Base-by-base conservation (phyloP, 2,797 vertebrate species). In the Silurus lanzhouensis region DNA sequence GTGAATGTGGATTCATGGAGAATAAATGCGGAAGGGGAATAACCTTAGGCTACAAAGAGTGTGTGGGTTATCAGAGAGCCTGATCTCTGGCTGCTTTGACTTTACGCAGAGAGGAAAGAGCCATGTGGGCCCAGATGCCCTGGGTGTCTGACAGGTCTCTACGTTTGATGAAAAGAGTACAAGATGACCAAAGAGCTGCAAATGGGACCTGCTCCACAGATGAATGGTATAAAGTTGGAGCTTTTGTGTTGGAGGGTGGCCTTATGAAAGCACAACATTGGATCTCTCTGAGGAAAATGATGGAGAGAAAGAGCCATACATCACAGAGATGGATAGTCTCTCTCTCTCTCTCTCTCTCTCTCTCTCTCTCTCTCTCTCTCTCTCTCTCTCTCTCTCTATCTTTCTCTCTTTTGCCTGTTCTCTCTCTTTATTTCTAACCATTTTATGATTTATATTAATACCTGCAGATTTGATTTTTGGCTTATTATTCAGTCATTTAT, bases 11-110 rank as follows among this genome's bases (percentile, higher is more conserved):
- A 84, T 66, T 52, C 52, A 68, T 82, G 84, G 85, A 83, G 87
- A 83, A 67, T 57, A 38, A 67, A 81, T 52, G 61, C 81, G 77
- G 71, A 82, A 83, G 9, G 87, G 81, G 85, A 89, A 83, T 90
- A 88, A 89, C 85, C 86, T 91, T 89, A 86, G 55, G 80, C 68
- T 81, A 90, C 88, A 89, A 90, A 88, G 76, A 87, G 81, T 46
- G 61, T 75, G 74, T 79, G 83, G 86, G 87, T 84, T 90, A 91
- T 90, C 89, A 14, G 6, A 55, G 4, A 38, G 66, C 22, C 67
- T 57, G 81, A 91, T 91, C 89, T 89, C 79, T 66, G 58, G 75
- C 72, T 66, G n/a, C 88, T 89, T 89, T 87, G 63, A 86, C 87
- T 87, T 84, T 77, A 52, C 38, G 57, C 52, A 46, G 78, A 83